Evolutionary conservation across 2,113 vertebrate genomes (phyloP), one percentile per base, ranked within the genome.

Genomic region (Andinoacara biseriatus): DNA sequence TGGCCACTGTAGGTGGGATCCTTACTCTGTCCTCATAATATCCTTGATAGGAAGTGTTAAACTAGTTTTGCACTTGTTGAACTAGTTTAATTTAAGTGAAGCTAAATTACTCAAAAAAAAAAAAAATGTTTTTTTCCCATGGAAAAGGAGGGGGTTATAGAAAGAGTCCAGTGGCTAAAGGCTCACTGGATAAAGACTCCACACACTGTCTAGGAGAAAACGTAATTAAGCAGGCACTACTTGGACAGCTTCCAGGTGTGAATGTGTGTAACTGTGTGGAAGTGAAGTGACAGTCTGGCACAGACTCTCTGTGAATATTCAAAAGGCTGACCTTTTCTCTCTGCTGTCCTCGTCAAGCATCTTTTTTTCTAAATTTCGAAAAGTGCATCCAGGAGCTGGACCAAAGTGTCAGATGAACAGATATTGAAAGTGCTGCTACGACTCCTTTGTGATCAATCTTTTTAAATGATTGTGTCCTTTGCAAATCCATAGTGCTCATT

Each of bases 211-310:
- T 61, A 52, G 35, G 46, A 43, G 58, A 52, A 54, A 33, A n/a
- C 20, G 0, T 60, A 33, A 10, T 43, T 15, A 61, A 26, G 20
- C 17, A 52, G 49, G 6, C 4, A 1, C 63, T 29, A 4, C 29
- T n/a, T 40, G 80, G 58, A 15, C n/a, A 33, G 29, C 11, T 11
- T 67, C 35, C 62, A 81, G 78, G 54, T 80, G 49, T 58, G 65
- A 58, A 8, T 20, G 18, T 54, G 54, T 80, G 58, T 58, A 59
- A 58, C 4, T 20, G 18, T 54, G 24, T 67, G 6, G 40, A 74
- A 61, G 79, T 67, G 31, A 80, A 22, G 43, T 35, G 63, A n/a
- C 22, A 38, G 26, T 33, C 49, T 13, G 61, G 81, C 81, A 31
- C 60, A 24, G n/a, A 62, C 59, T 63, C 31, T 20, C 11, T 61